Base-by-base conservation (phyloP, 2,797 vertebrate species). In the Tamandua tetradactyla region DNA sequence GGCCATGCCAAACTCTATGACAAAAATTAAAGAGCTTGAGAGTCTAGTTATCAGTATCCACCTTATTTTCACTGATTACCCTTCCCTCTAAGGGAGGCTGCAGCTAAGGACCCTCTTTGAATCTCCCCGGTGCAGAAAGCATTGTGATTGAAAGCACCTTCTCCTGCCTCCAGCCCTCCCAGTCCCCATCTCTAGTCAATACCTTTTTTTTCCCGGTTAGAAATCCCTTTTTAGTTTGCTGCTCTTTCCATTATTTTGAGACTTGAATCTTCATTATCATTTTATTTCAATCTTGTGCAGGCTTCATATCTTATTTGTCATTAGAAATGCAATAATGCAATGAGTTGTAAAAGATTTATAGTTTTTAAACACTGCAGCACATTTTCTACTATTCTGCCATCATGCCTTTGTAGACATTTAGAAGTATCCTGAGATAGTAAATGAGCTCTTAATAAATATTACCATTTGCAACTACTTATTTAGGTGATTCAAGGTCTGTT, bases 391-490 rank as follows among this genome's bases (percentile, higher is more conserved):
- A 49, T 72, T 79, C 8, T 52, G 40, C 44, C 88, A 25, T 69
- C 55, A 71, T 83, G 74, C 3, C 30, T 89, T 93, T 91, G 27
- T 82, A 81, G 80, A 64, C 85, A 57, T 82, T 88, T 87, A 32
- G 89, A 88, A 96, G 75, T 87, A 80, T 94, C 90, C 61, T 35
- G 55, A 87, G 82, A 82, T 52, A 89, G 86, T 11, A 94, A 82
- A 93, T 68, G 87, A 94, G 37, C 15, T 68, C 2, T 76, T 94
- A 95, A 94, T 96, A 97, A 94, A 93, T 96, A 86, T 61, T 91
- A 94, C 55, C 55, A 55, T 82, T 94, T 95, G 47, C 30, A 69
- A 64, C 22, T 79, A 47, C 59, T 89, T 94, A 86, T 69, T 95
- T 89, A 86, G 80, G 37, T 86, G 79, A 91, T 86, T 93, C 47